Conservation (phyloP, 2,888 invertebrate species). For the Dioctria rufipes region DNA sequence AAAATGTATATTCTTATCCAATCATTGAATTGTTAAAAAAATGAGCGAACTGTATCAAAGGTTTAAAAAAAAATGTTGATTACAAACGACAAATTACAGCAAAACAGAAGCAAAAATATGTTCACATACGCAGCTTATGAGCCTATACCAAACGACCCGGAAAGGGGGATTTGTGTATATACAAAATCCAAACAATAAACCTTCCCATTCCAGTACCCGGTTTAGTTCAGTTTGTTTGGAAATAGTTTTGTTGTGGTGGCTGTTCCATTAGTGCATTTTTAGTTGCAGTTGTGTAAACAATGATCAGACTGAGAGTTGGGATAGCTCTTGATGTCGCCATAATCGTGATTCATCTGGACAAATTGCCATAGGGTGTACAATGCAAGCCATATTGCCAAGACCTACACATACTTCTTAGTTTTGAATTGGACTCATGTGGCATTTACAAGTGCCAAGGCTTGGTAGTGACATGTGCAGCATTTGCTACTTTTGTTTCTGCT, state of each 20-base stretch:
- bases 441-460: background rate
- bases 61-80: background rate
- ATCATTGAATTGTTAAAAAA: too few species aligned
- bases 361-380: conserved; percentile 4
- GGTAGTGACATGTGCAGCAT: background rate
- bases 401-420: background rate
- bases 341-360: background rate
- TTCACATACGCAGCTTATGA: background rate
- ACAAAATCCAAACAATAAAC: conserved; percentile 21
- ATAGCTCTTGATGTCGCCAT: background rate
- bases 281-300: conserved; percentile 27
- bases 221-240: background rate
- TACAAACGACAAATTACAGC: conserved; percentile 14
- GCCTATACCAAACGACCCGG: background rate
- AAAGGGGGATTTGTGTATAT: conserved; percentile 14
- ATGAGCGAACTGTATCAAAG: too few species aligned
- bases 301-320: background rate
- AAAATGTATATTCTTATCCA: too few species aligned
- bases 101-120: conserved; percentile 17
- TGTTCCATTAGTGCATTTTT: conserved; percentile 25
- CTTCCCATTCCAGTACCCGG: too few species aligned
- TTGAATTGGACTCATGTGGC: conserved; percentile 19
- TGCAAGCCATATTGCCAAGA: background rate
- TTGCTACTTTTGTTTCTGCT: background rate
- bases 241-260: conserved; percentile 1